phyloP scores from a whole-genome alignment of 2,113 vertebrate genomes.

The Hassar affinis region DNA sequence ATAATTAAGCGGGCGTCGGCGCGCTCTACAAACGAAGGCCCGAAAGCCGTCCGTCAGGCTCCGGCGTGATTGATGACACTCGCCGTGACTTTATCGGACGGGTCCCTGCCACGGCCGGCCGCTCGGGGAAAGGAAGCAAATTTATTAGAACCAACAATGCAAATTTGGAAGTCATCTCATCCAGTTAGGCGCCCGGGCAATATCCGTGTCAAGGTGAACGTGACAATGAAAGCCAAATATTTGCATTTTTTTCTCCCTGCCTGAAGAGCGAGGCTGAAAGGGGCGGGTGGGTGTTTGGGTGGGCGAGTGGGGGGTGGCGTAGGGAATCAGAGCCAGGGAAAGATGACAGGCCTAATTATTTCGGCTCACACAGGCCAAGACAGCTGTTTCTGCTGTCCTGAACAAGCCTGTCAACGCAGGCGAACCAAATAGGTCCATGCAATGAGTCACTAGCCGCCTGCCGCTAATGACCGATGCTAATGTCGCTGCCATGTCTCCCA shows the following conservation, averaged over 20 bases:
- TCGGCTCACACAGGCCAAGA: constrained; percentile 99
- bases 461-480: constrained; percentile 99
- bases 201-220: constrained; percentile 99
- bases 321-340: constrained; percentile 92
- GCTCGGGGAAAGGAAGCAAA: constrained; percentile 87
- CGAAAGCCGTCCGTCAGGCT: constrained; percentile 96
- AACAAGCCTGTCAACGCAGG: constrained; percentile 99
- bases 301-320: constrained; percentile 75
- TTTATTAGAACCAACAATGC: constrained; percentile 99
- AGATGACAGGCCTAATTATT: constrained; percentile 99
- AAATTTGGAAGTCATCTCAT: constrained; percentile 99
- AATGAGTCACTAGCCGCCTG: constrained; percentile 91
- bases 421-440: constrained; percentile 98
- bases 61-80: constrained; percentile 97
- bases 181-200: constrained; percentile 98
- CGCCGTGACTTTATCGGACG: constrained; percentile 99
- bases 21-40: constrained; percentile 99
- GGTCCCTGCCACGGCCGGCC: constrained; percentile 82
- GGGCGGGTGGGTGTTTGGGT: constrained; percentile 26
- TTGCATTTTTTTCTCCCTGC: constrained; percentile 90
- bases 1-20: constrained; percentile 99
- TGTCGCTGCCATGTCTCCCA: constrained; percentile 90
- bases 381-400: constrained; percentile 99
- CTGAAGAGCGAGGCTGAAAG: constrained; percentile 90
- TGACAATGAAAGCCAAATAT: constrained; percentile 99